Evolutionary conservation across 37 sponge, comb jelly and placozoan species (phyloP), one percentile per base, ranked within the genome.

Genomic region (Theonella swinhoei): DNA sequence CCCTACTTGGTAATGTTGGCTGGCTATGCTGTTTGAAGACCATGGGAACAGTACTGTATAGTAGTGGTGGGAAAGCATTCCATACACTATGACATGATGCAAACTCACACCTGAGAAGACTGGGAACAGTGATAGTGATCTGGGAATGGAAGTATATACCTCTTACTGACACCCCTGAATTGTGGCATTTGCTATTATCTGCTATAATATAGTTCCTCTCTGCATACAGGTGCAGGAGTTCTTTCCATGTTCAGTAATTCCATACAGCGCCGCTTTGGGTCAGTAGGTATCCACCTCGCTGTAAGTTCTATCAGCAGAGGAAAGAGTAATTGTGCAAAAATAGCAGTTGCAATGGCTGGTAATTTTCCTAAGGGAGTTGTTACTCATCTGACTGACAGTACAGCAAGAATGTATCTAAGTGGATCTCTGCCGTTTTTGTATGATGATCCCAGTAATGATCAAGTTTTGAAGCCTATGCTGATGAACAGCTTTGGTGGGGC

Each of bases 401-500:
- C 14, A 17, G 17, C 80, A 3, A 39, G 70, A 14, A 17, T 11
- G 17, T 42, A 43, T 42, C 24, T 80, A 34, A 58, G 70, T 41
- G 70, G 69, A 33, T 54, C 41, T n/a, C 40, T 78, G 4, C 78
- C 78, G 8, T 78, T 78, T 36, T 23, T 78, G 0, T 78, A 64
- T n/a, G 80, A 80, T 80, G 80, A 80, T 24, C 80, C 80, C 9
- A 80, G 80, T 58, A 68, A 34, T 30, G 59, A 58, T 14, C 26
- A 1, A 1, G 70, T 80, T 4, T 41, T 80, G 31, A 80, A 80
- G 34, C 70, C 47, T 1, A 2, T 80, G 7, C 70, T 80, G 17
- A 80, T 80, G 33, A 69, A 80, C 42, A 26, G 70, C 7, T 80
- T 80, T 47, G 80, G 80, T 39, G 80, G 80, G 32, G 58, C 70